Base-by-base conservation (phyloP, 2,113 vertebrate genomes). In the Cranoglanis bouderius region DNA sequence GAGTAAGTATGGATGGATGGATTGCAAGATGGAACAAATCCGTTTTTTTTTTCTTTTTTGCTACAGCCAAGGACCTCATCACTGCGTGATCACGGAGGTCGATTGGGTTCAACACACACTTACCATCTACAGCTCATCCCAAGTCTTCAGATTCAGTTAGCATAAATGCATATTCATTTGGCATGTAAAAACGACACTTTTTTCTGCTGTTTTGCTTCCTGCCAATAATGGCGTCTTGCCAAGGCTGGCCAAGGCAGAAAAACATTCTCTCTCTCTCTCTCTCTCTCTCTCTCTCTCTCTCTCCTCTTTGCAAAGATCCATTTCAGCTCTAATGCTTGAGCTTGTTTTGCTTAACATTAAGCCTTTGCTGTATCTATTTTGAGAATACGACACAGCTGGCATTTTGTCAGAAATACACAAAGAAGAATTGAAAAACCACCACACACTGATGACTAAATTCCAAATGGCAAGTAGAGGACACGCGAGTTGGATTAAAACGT, bases 101-200 rank as follows among this genome's bases (percentile, higher is more conserved):
- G 74, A 85, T 59, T 85, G 12, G 51, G 57, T 82, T 88, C 82
- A 85, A 61, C n/a, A 40, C 49, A 80, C 83, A 85, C 74, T 82
- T 59, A 32, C 59, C 21, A 35, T 85, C 55, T 82, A 67, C 84
- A 61, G 61, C 75, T 82, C 67, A 88, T 88, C 43, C 70, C 65
- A 32, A 29, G 87, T 85, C 67, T 29, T 59, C 16, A 35, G 38
- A 63, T 61, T 82, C 82, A 49, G 53, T 55, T 72, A 57, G 38
- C 61, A 84, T 57, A 46, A 46, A 80, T 78, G 88, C 82, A 85
- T 67, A 78, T 88, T 84, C 88, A 88, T 88, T 77, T 67, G 72
- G 57, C 14, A 8, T 53, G 57, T 53, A 67, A 65, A 65, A 38
- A 65, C 4, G 40, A 57, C 55, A 85, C 74, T 80, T 85, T 89